Base-by-base conservation (phyloP, 2,888 invertebrate species). In the Esperia sulphurella region DNA sequence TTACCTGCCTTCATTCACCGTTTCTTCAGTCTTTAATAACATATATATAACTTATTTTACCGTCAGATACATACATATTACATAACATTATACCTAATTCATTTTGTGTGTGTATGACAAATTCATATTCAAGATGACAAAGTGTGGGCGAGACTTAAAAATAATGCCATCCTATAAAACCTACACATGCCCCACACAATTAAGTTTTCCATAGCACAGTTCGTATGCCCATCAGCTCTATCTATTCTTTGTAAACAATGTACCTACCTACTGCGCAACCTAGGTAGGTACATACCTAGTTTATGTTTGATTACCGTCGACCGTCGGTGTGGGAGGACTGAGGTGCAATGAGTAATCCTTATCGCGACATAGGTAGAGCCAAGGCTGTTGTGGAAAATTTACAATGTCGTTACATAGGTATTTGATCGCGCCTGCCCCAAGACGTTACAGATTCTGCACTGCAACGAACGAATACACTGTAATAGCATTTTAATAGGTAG, bases 351-450 rank as follows among this genome's bases (percentile, higher is more conserved):
- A 50, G 71, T 79, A 79, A 78, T 74, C 62, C 63, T 79, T 80
- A 79, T 82, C 80, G 71, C 60, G 7, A 13, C 55, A 37, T 50
- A 31, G 47, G 52, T 63, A 54, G 61, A 50, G 62, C 67, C 74
- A 80, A 79, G 77, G 83, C 70, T 71, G 58, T 54, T 55, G 59
- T 68, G 78, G 79, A 76, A 81, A 80, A 78, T 75, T 77, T 75
- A 71, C 57, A 51, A 50, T 52, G 38, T 43, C 45, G 42, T 40
- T 13, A 55, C 55, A 56, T 59, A 21, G 21, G 21, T 21, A 3
- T 21, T 21, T 3, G 21, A 21, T 55, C 51, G 53, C 52, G 51
- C 46, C 53, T 47, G 53, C 50, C 52, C 51, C 55, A 55, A 45
- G 29, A 49, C 41, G 43, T 44, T 38, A 30, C 50, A 51, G 52